These are phyloP conservation scores for Metellina segmentata DNA, from an alignment of 2,888 invertebrate species.

Conservation along the genomic window DNA sequence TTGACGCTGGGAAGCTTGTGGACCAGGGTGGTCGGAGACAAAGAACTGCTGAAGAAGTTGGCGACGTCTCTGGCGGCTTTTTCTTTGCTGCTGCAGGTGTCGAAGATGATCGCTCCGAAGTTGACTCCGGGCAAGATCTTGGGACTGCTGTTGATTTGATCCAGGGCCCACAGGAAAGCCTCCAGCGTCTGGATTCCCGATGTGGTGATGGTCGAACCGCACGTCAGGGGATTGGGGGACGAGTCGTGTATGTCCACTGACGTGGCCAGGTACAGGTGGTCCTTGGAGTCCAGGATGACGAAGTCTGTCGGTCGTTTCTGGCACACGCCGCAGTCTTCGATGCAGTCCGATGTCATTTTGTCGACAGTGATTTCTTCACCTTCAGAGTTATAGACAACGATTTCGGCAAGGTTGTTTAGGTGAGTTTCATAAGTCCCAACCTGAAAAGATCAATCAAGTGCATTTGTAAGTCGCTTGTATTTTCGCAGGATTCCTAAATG, in stretches of 20 bases:
- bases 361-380: slow-evolving; percentile 72
- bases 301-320: slow-evolving; percentile 75
- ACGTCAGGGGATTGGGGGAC: slow-evolving; percentile 79
- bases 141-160: slow-evolving; percentile 78
- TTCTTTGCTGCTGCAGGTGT: slow-evolving; percentile 79
- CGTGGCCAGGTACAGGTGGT: slow-evolving; percentile 80
- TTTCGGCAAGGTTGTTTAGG: slow-evolving; percentile 62
- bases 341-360: slow-evolving; percentile 71
- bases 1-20: slow-evolving; percentile 72
- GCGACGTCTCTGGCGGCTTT: slow-evolving; percentile 77
- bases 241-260: slow-evolving; percentile 81
- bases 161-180: slow-evolving; percentile 81
- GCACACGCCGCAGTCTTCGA: slow-evolving; percentile 70
- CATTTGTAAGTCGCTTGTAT: too few species aligned
- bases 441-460: slow-evolving; percentile 7
- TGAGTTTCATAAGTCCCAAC: slow-evolving; percentile 73
- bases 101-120: slow-evolving; percentile 79
- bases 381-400: slow-evolving; percentile 65
- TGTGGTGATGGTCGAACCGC: slow-evolving; percentile 78
- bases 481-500: too few species aligned
- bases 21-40: slow-evolving; percentile 51
- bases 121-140: slow-evolving; percentile 78
- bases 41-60: slow-evolving; percentile 77
- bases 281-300: slow-evolving; percentile 77
- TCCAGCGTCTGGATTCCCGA: slow-evolving; percentile 80